A percentile compares a stretch with the other conserved stretches of the same genome.
Evolutionary conservation across 2,888 invertebrate genomes (phyloP).

Genomic region (Synanthedon tipuliformis): DNA sequence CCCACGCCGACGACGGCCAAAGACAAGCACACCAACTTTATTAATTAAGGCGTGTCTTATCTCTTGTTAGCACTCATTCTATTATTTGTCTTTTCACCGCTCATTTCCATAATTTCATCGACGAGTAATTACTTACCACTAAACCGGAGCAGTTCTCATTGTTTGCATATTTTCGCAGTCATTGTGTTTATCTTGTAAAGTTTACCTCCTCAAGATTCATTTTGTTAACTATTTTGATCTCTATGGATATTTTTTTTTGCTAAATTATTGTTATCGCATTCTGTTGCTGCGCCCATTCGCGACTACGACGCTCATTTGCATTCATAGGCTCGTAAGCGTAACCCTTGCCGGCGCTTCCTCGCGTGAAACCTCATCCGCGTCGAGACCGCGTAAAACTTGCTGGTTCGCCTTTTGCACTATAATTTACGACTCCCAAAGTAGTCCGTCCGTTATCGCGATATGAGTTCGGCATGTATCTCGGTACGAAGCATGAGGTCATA

Average conservation of each 20-base stretch:
- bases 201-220: constrained; percentile 25
- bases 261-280: constrained; percentile 24
- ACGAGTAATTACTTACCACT: constrained; percentile 64
- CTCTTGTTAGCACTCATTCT: constrained; percentile 71
- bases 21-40: constrained; percentile 66
- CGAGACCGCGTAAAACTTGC: constrained; percentile 51
- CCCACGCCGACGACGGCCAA: constrained; percentile 22
- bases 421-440: constrained; percentile 65
- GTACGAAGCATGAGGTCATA: constrained; percentile 49
- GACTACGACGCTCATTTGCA: constrained; percentile 62
- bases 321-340: constrained; percentile 70
- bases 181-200: constrained; percentile 48
- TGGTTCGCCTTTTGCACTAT: constrained; percentile 58
- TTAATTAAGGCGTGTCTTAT: constrained; percentile 71
- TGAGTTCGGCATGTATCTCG: constrained; percentile 40
- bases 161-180: constrained; percentile 56
- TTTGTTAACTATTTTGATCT: constrained; percentile 2
- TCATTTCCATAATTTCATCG: constrained; percentile 70
- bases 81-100: constrained; percentile 70
- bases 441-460: constrained; percentile 56
- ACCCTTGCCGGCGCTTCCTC: constrained; percentile 58
- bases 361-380: constrained; percentile 42
- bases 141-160: constrained; percentile 53
- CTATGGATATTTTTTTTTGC: constrained; percentile 5
- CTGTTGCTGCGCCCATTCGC: constrained; percentile 48